Conservation (phyloP, 2,113 vertebrate species). For the Thomomys bottae region DNA sequence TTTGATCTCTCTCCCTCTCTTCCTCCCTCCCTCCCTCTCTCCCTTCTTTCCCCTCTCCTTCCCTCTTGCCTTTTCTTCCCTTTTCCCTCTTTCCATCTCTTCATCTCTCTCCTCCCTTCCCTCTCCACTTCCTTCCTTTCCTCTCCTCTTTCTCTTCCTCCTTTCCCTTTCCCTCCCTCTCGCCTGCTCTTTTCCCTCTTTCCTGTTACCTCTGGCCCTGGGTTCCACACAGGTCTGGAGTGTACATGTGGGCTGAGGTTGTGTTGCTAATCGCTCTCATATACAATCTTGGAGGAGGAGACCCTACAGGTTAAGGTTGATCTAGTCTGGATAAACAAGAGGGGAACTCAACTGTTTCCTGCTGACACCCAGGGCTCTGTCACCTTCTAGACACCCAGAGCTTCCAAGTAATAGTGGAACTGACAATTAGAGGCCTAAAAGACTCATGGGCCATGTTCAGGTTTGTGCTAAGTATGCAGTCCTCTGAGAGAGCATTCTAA, state of each 20-base stretch:
- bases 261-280: slow-evolving; percentile 75
- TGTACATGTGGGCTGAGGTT: slow-evolving; percentile 40
- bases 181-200: not conserved
- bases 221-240: slow-evolving; percentile 64
- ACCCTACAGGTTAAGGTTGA: slow-evolving; percentile 66
- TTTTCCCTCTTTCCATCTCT: no score
- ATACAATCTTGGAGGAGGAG: slow-evolving; percentile 68
- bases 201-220: slow-evolving; percentile 66
- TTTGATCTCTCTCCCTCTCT: not conserved
- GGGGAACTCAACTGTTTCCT: slow-evolving; percentile 81
- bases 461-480: not conserved
- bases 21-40: no score
- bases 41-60: no score
- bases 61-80: no score
- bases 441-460: slow-evolving; percentile 53
- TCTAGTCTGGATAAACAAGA: slow-evolving; percentile 82
- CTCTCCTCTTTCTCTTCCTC: fast-evolving
- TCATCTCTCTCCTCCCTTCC: no score
- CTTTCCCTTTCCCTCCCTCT: not conserved
- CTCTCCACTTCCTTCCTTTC: no score
- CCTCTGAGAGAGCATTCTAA: not conserved
- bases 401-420: slow-evolving; percentile 78
- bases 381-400: slow-evolving; percentile 68
- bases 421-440: slow-evolving; percentile 71
- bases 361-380: slow-evolving; percentile 39